Percentiles rank a stretch among this genome's conserved stretches.
phyloP scores from a whole-genome alignment of 2,797 vertebrate species.

The Phalloptychus januarius region DNA sequence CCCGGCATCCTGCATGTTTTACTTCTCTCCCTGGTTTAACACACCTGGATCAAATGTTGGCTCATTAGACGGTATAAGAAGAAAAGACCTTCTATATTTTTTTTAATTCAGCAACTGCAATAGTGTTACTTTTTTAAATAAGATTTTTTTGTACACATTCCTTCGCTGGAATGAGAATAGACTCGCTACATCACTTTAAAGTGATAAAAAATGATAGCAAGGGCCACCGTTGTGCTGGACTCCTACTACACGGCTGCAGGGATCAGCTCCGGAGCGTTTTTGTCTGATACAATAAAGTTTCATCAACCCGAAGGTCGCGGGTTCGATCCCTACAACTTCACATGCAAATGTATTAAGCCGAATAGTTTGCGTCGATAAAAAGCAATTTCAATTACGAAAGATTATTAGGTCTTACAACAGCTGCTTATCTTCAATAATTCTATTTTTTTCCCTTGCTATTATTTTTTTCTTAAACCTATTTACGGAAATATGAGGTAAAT shows the following conservation, averaged over 20 bases:
- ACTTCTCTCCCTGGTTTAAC: too few relatives aligned
- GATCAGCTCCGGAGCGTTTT: background rate
- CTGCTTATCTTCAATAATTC: background rate
- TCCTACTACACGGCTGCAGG: background rate
- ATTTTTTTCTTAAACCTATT: background rate
- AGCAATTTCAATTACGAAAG: background rate
- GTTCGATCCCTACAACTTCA: background rate
- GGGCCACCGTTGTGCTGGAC: background rate
- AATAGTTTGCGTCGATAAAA: background rate
- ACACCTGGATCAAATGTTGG: too few relatives aligned
- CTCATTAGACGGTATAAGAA: too few relatives aligned
- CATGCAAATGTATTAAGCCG: background rate
- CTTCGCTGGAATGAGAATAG: background rate
- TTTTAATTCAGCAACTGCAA: background rate
- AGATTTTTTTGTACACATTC: background rate
- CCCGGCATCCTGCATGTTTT: too few relatives aligned
- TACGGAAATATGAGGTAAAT: background rate
- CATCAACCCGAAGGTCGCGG: background rate
- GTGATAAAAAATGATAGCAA: background rate
- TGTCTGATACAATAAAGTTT: background rate
- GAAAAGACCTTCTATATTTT: too few relatives aligned
- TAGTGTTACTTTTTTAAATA: background rate
- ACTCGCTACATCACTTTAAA: background rate
- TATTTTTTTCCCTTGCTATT: background rate
- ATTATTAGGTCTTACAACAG: background rate